A percentile compares a stretch with the other conserved stretches of the same genome.
phyloP scores from a whole-genome alignment of 2,888 invertebrate genomes.

The Stenotaenia linearis region DNA sequence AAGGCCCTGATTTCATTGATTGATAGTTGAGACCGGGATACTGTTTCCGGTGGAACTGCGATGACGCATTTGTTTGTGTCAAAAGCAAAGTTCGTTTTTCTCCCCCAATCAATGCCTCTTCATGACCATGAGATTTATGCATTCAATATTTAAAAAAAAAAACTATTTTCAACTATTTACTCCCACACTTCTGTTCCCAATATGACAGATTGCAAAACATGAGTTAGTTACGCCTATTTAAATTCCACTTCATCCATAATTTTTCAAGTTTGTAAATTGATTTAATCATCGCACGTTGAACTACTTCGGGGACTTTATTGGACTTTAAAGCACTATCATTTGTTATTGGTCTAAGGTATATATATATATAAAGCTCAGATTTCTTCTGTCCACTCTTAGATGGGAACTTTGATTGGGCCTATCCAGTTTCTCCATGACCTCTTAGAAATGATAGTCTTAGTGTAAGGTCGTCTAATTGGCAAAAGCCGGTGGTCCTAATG shows the following conservation, averaged over 20 bases:
- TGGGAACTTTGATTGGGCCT: slow-evolving; percentile 21
- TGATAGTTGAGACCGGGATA: not conserved
- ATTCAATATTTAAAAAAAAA: not conserved
- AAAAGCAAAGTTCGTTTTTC: not conserved
- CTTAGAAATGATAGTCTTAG: slow-evolving; percentile 24
- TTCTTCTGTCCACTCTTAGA: slow-evolving; percentile 14
- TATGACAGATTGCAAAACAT: not conserved
- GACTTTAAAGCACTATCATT: not conserved
- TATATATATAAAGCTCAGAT: slow-evolving; percentile 7
- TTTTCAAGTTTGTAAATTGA: not conserved
- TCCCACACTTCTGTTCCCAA: no score
- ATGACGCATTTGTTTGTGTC: slow-evolving; percentile 11
- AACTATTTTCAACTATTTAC: not conserved
- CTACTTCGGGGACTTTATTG: not conserved
- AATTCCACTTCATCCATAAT: not conserved
- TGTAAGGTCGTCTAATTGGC: slow-evolving; percentile 26
- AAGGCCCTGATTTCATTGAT: slow-evolving; percentile 21
- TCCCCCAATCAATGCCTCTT: not conserved
- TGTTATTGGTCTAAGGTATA: not conserved
- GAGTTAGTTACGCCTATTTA: not conserved
- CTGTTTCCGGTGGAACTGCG: not conserved
- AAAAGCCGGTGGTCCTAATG: slow-evolving; percentile 17
- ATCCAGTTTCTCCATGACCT: slow-evolving; percentile 21
- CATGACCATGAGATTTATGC: not conserved
- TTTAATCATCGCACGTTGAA: no score